Conservation (phyloP, 2,797 vertebrate species). For the Poeciliopsis gracilis region DNA sequence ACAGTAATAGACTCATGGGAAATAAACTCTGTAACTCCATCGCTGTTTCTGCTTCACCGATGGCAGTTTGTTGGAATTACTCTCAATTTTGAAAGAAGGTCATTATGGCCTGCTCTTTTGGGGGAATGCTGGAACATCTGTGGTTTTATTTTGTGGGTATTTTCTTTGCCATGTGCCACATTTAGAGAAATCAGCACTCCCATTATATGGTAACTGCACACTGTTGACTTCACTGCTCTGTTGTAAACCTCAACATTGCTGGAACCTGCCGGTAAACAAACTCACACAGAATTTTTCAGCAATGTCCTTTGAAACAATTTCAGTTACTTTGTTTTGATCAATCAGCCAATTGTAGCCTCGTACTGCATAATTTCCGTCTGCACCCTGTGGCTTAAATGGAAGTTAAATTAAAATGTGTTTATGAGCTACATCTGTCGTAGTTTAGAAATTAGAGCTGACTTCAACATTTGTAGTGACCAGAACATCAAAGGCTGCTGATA, state of each 20-base stretch:
- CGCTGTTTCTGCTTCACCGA: slow-evolving; percentile 64
- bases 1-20: slow-evolving; percentile 70
- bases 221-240: neutral
- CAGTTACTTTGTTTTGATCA: slow-evolving; percentile 1
- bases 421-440: neutral
- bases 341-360: neutral
- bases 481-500: neutral
- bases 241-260: neutral
- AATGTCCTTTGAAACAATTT: neutral
- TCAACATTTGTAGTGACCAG: neutral
- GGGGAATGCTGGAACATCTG: slow-evolving; percentile 27
- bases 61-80: slow-evolving; percentile 71
- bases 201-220: slow-evolving; percentile 7
- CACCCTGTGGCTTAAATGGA: neutral
- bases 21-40: slow-evolving; percentile 70
- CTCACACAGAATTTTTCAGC: neutral
- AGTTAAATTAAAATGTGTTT: neutral
- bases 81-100: slow-evolving; percentile 60
- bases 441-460: neutral
- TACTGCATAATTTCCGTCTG: neutral
- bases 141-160: slow-evolving; percentile 4
- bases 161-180: slow-evolving; percentile 20
- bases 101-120: slow-evolving; percentile 37
- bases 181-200: slow-evolving; percentile 11
- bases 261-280: neutral